phyloP scores from a whole-genome alignment of 2,888 invertebrate species.

The Drosophila paracracens region DNA sequence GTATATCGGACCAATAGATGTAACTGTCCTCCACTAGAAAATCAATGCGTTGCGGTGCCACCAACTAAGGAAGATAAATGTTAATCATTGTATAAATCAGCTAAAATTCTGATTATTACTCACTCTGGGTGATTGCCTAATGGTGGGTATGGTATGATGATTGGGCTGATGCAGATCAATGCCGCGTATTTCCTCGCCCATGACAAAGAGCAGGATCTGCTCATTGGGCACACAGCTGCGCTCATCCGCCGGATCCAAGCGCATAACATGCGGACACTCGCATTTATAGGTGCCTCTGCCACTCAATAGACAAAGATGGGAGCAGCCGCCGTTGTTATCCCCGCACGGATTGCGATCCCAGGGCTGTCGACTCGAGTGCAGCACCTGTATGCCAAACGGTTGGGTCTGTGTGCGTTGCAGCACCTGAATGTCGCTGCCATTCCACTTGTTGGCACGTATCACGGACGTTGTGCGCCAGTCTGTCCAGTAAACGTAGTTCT shows the following conservation, averaged over 20 bases:
- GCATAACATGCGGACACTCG: conserved; percentile 95
- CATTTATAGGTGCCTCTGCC: conserved; percentile 88
- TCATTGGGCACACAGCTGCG: conserved; percentile 89
- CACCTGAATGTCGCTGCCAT: conserved; percentile 90
- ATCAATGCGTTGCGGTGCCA: conserved; percentile 90
- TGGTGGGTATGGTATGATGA: conserved; percentile 92
- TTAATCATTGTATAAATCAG: not conserved
- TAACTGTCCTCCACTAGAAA: conserved; percentile 88
- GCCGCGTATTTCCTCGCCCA: conserved; percentile 92
- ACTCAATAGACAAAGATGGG: conserved; percentile 92
- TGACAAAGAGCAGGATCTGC: conserved; percentile 91
- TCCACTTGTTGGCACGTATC: conserved; percentile 94
- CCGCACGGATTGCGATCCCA: conserved; percentile 88
- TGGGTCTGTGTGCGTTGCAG: conserved; percentile 94
- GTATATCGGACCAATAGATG: conserved; percentile 92
- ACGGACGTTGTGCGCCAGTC: conserved; percentile 96
- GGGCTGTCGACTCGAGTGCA: conserved; percentile 92
- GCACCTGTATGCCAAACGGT: conserved; percentile 95
- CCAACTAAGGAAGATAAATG: conserved; percentile 85
- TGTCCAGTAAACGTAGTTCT: conserved; percentile 96
- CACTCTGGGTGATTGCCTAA: conserved; percentile 86
- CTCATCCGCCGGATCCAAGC: conserved; percentile 87
- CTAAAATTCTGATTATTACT: not conserved
- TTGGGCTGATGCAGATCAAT: conserved; percentile 91
- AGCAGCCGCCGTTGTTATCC: conserved; percentile 90